A percentile compares a stretch with the other conserved stretches of the same genome.
Conservation (phyloP, 2,888 invertebrate species). For the Mimachlamys varia region DNA sequence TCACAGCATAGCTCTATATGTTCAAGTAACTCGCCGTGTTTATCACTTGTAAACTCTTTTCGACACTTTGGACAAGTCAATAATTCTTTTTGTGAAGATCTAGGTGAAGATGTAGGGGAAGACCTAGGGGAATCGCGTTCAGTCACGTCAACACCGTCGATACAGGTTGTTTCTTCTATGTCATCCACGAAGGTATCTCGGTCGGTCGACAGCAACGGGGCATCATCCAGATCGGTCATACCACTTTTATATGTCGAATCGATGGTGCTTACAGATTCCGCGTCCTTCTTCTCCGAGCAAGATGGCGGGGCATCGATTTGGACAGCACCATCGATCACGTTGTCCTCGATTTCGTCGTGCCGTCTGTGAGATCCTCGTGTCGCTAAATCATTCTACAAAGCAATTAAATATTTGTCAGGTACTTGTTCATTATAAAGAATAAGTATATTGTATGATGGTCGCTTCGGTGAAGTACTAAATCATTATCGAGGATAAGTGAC, state of each 20-base stretch:
- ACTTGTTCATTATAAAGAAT: not conserved
- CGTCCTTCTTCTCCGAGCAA: not conserved
- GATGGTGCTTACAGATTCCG: not conserved
- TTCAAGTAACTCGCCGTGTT: slow-evolving; percentile 67
- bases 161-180: not conserved
- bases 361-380: slow-evolving; percentile 51
- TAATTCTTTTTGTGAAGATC: slow-evolving; percentile 48
- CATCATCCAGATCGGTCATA: not conserved
- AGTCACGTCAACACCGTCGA: not conserved
- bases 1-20: slow-evolving; percentile 74
- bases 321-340: slow-evolving; percentile 54
- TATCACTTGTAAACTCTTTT: slow-evolving; percentile 64
- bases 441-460: too few relatives aligned
- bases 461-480: too few relatives aligned
- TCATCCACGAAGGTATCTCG: not conserved
- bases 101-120: not conserved
- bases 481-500: too few relatives aligned
- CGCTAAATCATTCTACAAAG: slow-evolving; percentile 49
- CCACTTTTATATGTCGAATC: slow-evolving; percentile 38
- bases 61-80: slow-evolving; percentile 73
- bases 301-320: slow-evolving; percentile 47
- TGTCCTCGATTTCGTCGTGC: slow-evolving; percentile 53
- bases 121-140: not conserved
- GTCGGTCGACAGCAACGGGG: not conserved
- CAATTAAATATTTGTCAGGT: not conserved